Evolutionary conservation across 2,888 invertebrate species (phyloP), one percentile per base, ranked within the genome.

Genomic region (Chydorus sphaericus): DNA sequence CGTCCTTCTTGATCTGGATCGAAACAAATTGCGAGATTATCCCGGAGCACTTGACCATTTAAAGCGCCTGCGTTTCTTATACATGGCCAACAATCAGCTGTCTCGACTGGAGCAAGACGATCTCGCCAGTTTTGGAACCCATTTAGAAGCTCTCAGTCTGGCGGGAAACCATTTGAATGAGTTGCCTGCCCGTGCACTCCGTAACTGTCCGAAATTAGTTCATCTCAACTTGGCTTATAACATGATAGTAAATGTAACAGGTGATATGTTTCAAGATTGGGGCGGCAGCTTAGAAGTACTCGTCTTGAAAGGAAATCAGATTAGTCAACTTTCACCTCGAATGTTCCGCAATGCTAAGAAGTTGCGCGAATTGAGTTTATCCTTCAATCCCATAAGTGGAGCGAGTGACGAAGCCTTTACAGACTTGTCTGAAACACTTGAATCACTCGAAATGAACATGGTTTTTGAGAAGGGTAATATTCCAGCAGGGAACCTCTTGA

Each of bases 191-290:
- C 4, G 31, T 33, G 77, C 83, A 4, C 73, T 90, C 59, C 76
- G 76, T 63, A 79, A 79, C 64, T 85, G 87, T 65, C 79, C 81
- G 54, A 79, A 81, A 65, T 74, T 90, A 56, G 77, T 85, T n/a
- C 88, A 90, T 71, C 77, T 90, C 62, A 90, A 90, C 71, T 78
- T 90, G 65, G 90, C 87, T 59, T 90, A 89, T 71, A 90, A 91
- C 69, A 81, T 81, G 67, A 87, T 91, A 65, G 76, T 79, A 61
- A 81, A 84, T 67, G 79, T 88, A 63, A 77, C 79, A 62, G 79
- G 82, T 59, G 81, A 81, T 61, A 85, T 88, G 67, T 87, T 91
- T 66, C 61, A 73, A 11, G 77, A 78, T 59, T 90, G 89, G 87
- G 85, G 85, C 29, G 76, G 77, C 57, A 82, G 82, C 63, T 73